Evolutionary conservation across 2,113 vertebrate genomes (phyloP).

Genomic region (Excalfactoria chinensis): DNA sequence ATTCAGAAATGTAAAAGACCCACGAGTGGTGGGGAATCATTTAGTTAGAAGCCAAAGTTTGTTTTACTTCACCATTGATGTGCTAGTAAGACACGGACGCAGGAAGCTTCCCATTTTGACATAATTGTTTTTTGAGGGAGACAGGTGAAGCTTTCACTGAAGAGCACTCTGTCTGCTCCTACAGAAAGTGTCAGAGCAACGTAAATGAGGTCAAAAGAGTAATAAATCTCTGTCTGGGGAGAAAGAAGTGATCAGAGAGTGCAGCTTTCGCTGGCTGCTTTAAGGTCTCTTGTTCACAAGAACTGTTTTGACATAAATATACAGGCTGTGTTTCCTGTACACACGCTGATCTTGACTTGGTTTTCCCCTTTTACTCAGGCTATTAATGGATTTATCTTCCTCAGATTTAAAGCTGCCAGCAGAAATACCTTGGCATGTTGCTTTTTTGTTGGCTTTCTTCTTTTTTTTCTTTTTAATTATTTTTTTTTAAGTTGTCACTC

Average conservation of each 20-base stretch:
- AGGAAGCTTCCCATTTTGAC: not conserved
- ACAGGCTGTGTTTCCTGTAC: not conserved
- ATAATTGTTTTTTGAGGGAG: not conserved
- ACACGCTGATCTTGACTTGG: not conserved
- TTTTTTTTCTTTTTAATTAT: not conserved
- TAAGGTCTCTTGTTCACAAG: not conserved
- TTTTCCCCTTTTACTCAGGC: not conserved
- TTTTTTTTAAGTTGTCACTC: not conserved
- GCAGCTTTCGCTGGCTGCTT: not conserved
- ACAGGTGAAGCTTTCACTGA: accelerated
- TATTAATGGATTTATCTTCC: not conserved
- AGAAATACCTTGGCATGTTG: not conserved
- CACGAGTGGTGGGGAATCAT: not conserved
- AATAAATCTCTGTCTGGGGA: not conserved
- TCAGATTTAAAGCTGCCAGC: not conserved
- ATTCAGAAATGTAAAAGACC: not conserved
- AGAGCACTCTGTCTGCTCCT: accelerated
- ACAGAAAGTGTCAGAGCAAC: accelerated
- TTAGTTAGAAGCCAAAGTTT: not conserved
- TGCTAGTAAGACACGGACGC: not conserved
- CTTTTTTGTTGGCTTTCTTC: no score
- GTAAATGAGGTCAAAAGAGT: not conserved
- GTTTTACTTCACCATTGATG: not conserved
- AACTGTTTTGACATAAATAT: not conserved
- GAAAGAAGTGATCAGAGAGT: not conserved